phyloP scores from a whole-genome alignment of 2,888 invertebrate genomes.

The Rotaria macrura region DNA sequence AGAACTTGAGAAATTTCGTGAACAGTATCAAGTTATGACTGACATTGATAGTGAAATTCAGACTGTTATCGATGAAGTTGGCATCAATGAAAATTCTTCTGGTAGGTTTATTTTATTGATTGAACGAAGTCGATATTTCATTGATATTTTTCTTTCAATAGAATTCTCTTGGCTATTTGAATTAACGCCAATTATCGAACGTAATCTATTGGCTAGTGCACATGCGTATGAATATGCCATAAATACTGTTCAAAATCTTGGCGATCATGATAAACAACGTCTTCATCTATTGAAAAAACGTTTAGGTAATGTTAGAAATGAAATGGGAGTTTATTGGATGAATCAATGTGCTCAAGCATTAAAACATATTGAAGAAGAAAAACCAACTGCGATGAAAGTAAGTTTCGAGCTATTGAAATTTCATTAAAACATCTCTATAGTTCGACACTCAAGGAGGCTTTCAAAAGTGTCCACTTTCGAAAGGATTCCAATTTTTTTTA shows the following conservation, averaged over 20 bases:
- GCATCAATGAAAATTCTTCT: constrained; percentile 4
- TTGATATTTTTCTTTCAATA: constrained; percentile 46
- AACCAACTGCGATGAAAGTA: not conserved
- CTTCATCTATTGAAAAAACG: constrained; percentile 51
- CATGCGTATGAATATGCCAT: constrained; percentile 63
- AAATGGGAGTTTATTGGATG: constrained; percentile 71
- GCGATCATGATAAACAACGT: constrained; percentile 52
- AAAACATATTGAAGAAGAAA: constrained; percentile 33
- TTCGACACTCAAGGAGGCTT: too few species aligned
- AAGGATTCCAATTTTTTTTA: too few species aligned
- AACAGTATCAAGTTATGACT: constrained; percentile 58
- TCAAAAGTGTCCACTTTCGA: too few species aligned
- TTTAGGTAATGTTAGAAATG: constrained; percentile 71
- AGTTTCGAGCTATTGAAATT: too few species aligned
- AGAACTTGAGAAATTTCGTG: constrained; percentile 54
- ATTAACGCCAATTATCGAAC: constrained; percentile 50
- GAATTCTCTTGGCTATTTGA: constrained; percentile 43
- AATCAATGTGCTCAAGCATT: constrained; percentile 57
- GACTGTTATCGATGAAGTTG: constrained; percentile 36
- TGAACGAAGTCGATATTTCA: constrained; percentile 35
- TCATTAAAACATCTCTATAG: too few species aligned
- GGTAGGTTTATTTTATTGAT: constrained; percentile 12
- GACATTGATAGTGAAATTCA: constrained; percentile 46
- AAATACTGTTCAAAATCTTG: constrained; percentile 51
- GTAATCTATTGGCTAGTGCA: constrained; percentile 59